Base-by-base conservation (phyloP, 2,113 vertebrate genomes). In the Labeo catla region DNA sequence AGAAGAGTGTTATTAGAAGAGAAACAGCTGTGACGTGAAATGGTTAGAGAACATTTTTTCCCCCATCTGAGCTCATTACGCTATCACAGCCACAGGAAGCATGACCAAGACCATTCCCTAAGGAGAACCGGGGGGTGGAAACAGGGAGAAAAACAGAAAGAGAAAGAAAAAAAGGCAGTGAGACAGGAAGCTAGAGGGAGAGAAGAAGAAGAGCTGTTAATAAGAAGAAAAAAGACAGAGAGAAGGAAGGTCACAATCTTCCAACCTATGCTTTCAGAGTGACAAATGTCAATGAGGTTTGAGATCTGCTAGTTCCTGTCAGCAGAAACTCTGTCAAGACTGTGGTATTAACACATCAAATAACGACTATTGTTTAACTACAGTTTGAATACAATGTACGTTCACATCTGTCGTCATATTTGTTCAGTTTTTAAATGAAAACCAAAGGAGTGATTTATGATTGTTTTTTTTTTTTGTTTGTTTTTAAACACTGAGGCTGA, bases 71-170 rank as follows among this genome's bases (percentile, higher is more conserved):
- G 49, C 23, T 81, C 68, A 34, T 83, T 83, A 84, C 28, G 52
- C 80, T 88, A 88, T 88, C 85, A 43, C 78, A 79, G 70, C 15
- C 73, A 68, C 82, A 87, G 85, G 89, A 86, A 84, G 79, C 86
- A 39, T 77, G 36, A 84, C 57, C 57, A 68, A 57, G 74, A 65
- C 74, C 77, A 77, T 59, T 83, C 81, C 84, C 83, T 70, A n/a
- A 9, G 54, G 80, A 87, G 54, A 11, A 76, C 15, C 5, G n/a
- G 49, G 39, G 28, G 70, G 45, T 39, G 49, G 78, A 74, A 65
- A 11, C 7, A 49, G 43, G 47, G 50, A 45, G 52, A 63, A 50
- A 28, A n/a, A 47, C n/a, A 47, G 82, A 61, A 70, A n/a, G 76
- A 77, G 45, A 76, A 36, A 87, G 54, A 19, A n/a, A 57, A 49